Conservation (phyloP, 1,140 invertebrate genomes). For the Temnothorax curvispinosus region DNA sequence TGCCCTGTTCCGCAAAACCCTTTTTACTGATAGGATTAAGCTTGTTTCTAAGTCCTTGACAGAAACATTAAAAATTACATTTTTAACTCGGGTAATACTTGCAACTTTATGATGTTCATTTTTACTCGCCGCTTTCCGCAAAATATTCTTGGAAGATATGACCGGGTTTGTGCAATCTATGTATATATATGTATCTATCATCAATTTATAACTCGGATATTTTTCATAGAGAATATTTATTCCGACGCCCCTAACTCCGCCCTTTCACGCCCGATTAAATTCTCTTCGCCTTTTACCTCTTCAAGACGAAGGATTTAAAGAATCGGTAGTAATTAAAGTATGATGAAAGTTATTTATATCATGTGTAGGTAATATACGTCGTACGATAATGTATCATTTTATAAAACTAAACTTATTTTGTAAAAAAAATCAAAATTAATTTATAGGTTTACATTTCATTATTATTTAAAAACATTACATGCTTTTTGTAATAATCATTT, state of each 20-base stretch:
- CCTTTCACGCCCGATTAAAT: conserved; percentile 9
- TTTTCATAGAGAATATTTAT: conserved; percentile 41
- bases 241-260: neutral
- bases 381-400: neutral
- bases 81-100: conserved; percentile 27
- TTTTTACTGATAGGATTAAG: conserved; percentile 29
- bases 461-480: neutral
- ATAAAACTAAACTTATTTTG: neutral
- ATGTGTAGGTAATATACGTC: neutral
- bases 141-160: conserved; percentile 15
- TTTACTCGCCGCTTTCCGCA: conserved; percentile 1
- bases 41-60: conserved; percentile 48
- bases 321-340: neutral
- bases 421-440: neutral
- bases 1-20: neutral
- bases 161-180: conserved; percentile 4
- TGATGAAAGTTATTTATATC: neutral
- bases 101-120: conserved; percentile 31
- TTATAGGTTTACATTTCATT: neutral
- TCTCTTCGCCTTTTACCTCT: neutral
- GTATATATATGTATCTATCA: conserved; percentile 22
- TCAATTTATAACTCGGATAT: conserved; percentile 45
- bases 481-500: neutral
- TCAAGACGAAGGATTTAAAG: conserved; percentile 4
- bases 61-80: conserved; percentile 47